Base-by-base conservation (phyloP, 2,113 vertebrate species). In the Polypterus bichir region DNA sequence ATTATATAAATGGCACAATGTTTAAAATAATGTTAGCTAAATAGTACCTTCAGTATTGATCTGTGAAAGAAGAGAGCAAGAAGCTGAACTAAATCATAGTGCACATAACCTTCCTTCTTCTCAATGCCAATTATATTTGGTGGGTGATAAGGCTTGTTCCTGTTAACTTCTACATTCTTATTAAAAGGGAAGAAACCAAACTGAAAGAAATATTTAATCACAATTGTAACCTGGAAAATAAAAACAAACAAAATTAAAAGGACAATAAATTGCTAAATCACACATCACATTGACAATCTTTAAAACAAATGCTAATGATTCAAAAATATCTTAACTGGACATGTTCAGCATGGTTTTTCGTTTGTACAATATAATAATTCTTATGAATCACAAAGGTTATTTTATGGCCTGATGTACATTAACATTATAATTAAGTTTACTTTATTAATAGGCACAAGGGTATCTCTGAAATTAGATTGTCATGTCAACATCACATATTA, bases 91-190 rank as follows among this genome's bases (percentile, higher is more conserved):
- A 98, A 88, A 69, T 98, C 95, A 1, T 93, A 98, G 68, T 90
- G 93, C 44, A 97, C 93, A 0, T 98, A 98, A 44, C 93, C 93
- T 0, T 97, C 92, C 76, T 98, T 98, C 79, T 97, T 97, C 69
- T 97, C 95, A 67, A 94, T 89, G 1, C 95, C 94, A n/a, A 98
- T 94, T 77, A 98, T 97, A 78, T 98, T 98, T 11, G 93, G 88
- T 1, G 89, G 83, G 66, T 89, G 77, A 69, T 87, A 92, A 0
- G 94, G 92, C 70, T 89, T 92, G 54, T 83, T 85, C 71, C 81
- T 88, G 7, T 79, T 49, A 2, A 84, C 4, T 3, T 80, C 80
- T 73, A 89, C 68, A 2, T 78, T 64, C 70, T 89, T 81, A 76
- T 94, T 93, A 81, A 93, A 96, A 59, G 92, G 91, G 69, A 97